Evolutionary conservation across 2,113 vertebrate genomes (phyloP), one percentile per base, ranked within the genome.

Genomic region (Eublepharis macularius): DNA sequence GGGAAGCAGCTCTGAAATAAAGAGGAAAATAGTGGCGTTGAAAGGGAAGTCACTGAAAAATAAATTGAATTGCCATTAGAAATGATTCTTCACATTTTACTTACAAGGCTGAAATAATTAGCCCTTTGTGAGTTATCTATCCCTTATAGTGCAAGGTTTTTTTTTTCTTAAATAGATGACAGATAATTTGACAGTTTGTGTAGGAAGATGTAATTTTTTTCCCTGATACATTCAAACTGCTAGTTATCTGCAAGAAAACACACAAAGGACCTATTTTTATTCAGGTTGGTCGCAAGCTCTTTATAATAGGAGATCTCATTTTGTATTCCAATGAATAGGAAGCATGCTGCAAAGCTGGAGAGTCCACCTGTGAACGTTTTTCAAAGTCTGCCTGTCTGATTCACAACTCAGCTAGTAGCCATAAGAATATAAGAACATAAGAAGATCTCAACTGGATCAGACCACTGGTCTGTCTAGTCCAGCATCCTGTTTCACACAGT

Each of bases 91-190:
- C 63, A 85, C n/a, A 70, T 24, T 81, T 76, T 82, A 83, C 78
- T 87, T 87, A 32, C 57, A 89, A 65, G 34, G 36, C 14, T 80
- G 66, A 73, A 88, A 68, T 88, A 87, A 88, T 93, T 90, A 84
- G 85, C 21, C 76, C 26, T 84, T 6, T 43, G 13, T 36, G 57
- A 4, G 0, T 72, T 82, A 89, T 63, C 84, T 11, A 72, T 86
- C 66, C 34, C n/a, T 43, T 32, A 68, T 77, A 54, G 2, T 68
- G 51, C 70, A 77, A 80, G 72, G 86, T 89, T 89, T 68, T 68
- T 43, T 79, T 88, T 90, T 93, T 79, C 69, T 89, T 57, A 92
- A 84, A 81, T 66, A 49, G 41, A 89, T 83, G 81, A 83, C n/a
- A 90, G 76, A 76, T 83, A 2, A 82, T 79, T 84, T 68, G 83